Base-by-base conservation (phyloP, 2,797 vertebrate species). In the Chelon labrosus region DNA sequence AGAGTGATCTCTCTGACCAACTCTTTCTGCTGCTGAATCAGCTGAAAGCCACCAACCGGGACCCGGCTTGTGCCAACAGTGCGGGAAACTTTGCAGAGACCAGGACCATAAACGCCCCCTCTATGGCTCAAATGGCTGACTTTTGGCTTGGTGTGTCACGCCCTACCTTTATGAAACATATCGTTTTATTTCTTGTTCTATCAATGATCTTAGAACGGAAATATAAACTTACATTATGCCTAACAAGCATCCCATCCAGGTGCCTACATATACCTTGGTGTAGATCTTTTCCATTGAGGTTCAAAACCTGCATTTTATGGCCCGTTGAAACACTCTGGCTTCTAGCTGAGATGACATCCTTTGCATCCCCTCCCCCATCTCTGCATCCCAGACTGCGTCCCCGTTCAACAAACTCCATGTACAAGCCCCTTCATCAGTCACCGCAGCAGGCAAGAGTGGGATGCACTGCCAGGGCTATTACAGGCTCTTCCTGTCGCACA, bases 391-490 rank as follows among this genome's bases (percentile, higher is more conserved):
- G 67, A 39, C 75, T 61, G 63, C 71, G 73, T 78, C 44, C 27
- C 38, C 37, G 13, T 66, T 85, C 70, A 68, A 53, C 83, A 77
- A 17, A 62, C 70, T 79, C 64, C 80, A 72, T 65, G 52, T 77
- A 75, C 25, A 2, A 73, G 70, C 65, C 74, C 63, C 49, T 20
- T 68, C 88, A 91, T 85, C 83, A 80, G 78, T 89, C 86, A 83
- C 81, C 13, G 3, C 80, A 72, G 70, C 73, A 63, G 73, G 61
- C 83, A 75, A 76, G 65, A 63, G 72, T 62, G 77, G 72, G 78
- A 70, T 65, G 56, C 74, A 60, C 67, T 74, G 62, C 82, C 75
- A 51, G 68, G 69, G 76, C 85, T 90, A 88, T 89, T 90, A 76
- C 78, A 84, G 78, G 79, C 77, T 75, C 77, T 57, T 44, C 22